phyloP scores from a whole-genome alignment of 2,888 invertebrate genomes.

The Elgonia sp. region DNA sequence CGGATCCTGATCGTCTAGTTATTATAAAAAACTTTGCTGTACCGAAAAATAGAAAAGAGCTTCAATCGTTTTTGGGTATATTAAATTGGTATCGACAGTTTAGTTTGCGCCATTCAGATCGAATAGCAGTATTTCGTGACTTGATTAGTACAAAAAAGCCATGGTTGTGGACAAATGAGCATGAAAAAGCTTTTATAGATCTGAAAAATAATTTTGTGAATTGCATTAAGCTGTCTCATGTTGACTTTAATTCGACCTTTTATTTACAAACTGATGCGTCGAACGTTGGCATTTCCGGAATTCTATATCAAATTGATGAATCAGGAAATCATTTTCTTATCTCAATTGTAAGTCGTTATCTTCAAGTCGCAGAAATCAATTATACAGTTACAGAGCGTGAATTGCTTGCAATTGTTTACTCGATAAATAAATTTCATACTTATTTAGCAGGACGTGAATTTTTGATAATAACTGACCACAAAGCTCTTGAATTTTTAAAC shows the following conservation, averaged over 20 bases:
- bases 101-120: neutral
- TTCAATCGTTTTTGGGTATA: constrained; percentile 74
- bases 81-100: constrained; percentile 61
- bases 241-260: constrained; percentile 11
- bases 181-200: neutral
- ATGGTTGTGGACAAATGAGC: constrained; percentile 53
- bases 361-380: constrained; percentile 43
- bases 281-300: constrained; percentile 70
- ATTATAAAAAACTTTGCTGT: neutral
- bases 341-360: constrained; percentile 76
- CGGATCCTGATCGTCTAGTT: neutral
- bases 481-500: neutral
- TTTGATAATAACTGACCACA: constrained; percentile 10
- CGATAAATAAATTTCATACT: neutral
- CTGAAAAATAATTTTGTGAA: neutral
- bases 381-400: constrained; percentile 20
- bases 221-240: neutral
- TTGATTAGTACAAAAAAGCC: constrained; percentile 17
- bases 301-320: constrained; percentile 57
- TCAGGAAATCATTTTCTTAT: neutral
- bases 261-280: constrained; percentile 65
- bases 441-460: neutral
- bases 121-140: constrained; percentile 31
- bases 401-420: constrained; percentile 11
- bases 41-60: constrained; percentile 37